Evolutionary conservation across 2,888 invertebrate genomes (phyloP), one percentile per base, ranked within the genome.

Genomic region (Nebria brevicollis): DNA sequence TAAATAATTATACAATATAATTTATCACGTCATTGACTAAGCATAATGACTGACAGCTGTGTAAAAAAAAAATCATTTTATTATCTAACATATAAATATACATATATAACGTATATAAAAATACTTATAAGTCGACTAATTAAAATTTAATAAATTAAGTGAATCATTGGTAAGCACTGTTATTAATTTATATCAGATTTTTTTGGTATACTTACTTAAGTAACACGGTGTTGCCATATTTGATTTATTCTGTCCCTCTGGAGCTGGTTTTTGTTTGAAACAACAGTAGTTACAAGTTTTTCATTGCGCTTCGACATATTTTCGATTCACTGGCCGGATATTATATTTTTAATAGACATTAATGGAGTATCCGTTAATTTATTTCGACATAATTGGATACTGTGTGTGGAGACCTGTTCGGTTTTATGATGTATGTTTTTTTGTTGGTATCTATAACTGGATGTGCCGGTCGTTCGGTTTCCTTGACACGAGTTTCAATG

Each of bases 131-230:
- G 80, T 75, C 66, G 54, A 70, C 65, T 80, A 80, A 80, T 80
- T 80, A 80, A 72, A 64, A 70, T 80, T 75, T 80, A 80, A 80
- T 80, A 80, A 80, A 80, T 80, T 80, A 80, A 75, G 54, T 54
- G 41, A 80, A 75, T 68, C 68, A 26, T 15, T 80, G 43, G 13
- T 68, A 66, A 80, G 26, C 70, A 80, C 72, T 75, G 80, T 80
- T 75, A 80, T 80, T 75, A 80, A 25, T 20, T 54, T 54, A 54
- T 54, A 54, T 2, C 54, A 11, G 54, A 54, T 5, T 11, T 2
- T 5, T 34, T 34, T 34, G 13, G 66, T 25, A 13, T 15, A 25
- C 80, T 64, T 70, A 80, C 42, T 74, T 65, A n/a, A 41, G 70
- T 20, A 34, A 11, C 34, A 66, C 66, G 5, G 7, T 77, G 70